Base-by-base conservation (phyloP, 2,113 vertebrate genomes). In the Coreoperca whiteheadi region DNA sequence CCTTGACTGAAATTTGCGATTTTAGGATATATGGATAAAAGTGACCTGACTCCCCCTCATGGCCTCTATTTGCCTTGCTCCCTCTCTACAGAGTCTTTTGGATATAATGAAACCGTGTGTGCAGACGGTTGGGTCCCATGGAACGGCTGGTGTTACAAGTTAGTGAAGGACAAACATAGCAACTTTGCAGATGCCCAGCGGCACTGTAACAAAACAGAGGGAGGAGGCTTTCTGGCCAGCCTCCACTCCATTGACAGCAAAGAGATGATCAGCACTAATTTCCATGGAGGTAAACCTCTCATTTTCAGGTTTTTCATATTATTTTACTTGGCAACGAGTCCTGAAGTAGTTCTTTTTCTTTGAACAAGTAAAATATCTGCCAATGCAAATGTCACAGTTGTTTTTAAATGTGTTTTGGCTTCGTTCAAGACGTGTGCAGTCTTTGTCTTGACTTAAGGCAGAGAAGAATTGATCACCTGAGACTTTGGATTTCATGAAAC, bases 201-300 rank as follows among this genome's bases (percentile, higher is more conserved):
- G 2, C 37, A 80, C 61, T 99, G 98, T 89, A 84, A 85, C 68
- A 34, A 7, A 32, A 88, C 88, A 0, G 94, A 94, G 32, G 86
- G 92, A 32, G 88, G 61, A 20, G 86, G 81, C 57, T 81, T 1
- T 25, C 95, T 99, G 57, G 96, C 97, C 89, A 98, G 96, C 91
- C 73, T 99, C 37, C 97, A 97, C 90, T 97, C 96, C 0, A 90
- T 99, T 77, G 97, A 97, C 65, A 97, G 95, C 80, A 94, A 97
- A 1, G 97, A 98, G 81, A 88, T 98, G 88, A 83, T 98, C 82
- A 95, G 96, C 91, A 96, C 95, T 43, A 89, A 94, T 68, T 96
- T 99, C 90, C 96, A 96, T 41, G 34, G 76, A 59, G 96, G 96
- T 98, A 84, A 70, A 51, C 18, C 7, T 60, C 16, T 51, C 6